Evolutionary conservation across 2,113 vertebrate genomes (phyloP), one percentile per base, ranked within the genome.

Genomic region (Tachuris rubrigastra): DNA sequence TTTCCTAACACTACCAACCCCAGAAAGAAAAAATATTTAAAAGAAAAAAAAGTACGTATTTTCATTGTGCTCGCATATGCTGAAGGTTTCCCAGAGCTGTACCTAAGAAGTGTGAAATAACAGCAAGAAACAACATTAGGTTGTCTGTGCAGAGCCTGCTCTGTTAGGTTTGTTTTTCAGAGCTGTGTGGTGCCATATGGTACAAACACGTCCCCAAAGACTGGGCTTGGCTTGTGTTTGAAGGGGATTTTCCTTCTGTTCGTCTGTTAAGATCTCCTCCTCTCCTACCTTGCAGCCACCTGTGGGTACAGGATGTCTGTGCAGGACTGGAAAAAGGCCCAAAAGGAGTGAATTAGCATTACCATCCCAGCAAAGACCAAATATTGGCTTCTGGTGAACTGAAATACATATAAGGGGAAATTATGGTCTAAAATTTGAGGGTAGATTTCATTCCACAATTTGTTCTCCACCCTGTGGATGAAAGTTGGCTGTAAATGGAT

Each of bases 341-440:
- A 22, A 3, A 2, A 16, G 3, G 12, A 5, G 16, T 49, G 46
- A 85, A 27, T 53, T 30, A 74, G n/a, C 0, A 0, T 19, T 50
- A 31, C 3, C n/a, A 30, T 49, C 25, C 41, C 53, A 85, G 55
- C 2, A 90, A 79, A 73, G 37, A 82, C 19, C 30, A 15, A 35
- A 16, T 16, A 44, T 33, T 41, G 35, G 12, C 11, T 85, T 31
- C 3, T 55, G 21, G 16, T 77, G 35, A 90, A 47, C 23, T 50
- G 42, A 84, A 41, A 50, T 8, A 1, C 2, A 6, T 28, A 17
- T 19, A 77, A 77, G 13, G 17, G 19, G 25, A 67, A 77, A 88
- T 59, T 31, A 30, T 15, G 10, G 8, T 71, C 42, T 35, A 47
- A 23, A 84, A 84, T 67, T 52, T 1, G 5, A 42, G 11, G 22